These are phyloP conservation scores for Pseudomyrmex flavicornis DNA, from an alignment of 1,140 invertebrate species.

Conservation along the genomic window DNA sequence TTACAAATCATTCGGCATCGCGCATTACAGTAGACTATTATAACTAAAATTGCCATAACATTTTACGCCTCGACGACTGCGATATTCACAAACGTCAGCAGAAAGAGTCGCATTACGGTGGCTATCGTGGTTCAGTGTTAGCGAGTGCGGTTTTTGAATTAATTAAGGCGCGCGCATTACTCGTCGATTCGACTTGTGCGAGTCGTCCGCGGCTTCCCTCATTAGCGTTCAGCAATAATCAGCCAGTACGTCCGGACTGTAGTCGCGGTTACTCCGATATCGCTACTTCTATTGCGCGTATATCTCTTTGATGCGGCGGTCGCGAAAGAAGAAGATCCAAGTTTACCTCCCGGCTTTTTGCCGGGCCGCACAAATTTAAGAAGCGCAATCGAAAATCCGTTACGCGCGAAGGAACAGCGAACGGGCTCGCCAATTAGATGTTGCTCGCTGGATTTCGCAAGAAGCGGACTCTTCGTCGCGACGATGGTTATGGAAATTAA, in stretches of 20 bases:
- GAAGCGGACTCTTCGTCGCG: background rate
- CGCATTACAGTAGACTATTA: background rate
- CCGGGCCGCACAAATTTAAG: conserved; percentile 37
- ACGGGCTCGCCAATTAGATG: conserved; percentile 34
- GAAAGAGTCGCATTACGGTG: background rate
- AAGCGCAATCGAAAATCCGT: conserved; percentile 39
- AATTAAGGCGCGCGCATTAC: conserved; percentile 41
- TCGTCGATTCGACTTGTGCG: conserved; percentile 15
- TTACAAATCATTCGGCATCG: too few species aligned
- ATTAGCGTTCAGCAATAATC: conserved; percentile 37
- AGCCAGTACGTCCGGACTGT: background rate
- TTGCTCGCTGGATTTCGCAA: conserved; percentile 25
- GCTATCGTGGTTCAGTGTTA: conserved; percentile 3
- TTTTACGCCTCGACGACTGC: background rate
- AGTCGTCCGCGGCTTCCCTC: conserved; percentile 30
- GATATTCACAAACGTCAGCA: conserved; percentile 12
- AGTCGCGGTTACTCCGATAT: conserved; percentile 42
- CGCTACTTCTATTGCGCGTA: conserved; percentile 24
- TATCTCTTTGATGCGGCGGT: conserved; percentile 11
- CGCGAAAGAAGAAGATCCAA: background rate
- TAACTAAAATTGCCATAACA: background rate
- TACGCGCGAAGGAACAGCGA: conserved; percentile 18
- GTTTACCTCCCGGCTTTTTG: background rate
- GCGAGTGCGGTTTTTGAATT: conserved; percentile 21
- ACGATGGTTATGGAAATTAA: conserved; percentile 40